Evolutionary conservation across 92 coral and sea anemone species (phyloP), one percentile per base, ranked within the genome.

Genomic region (Porites evermanni): DNA sequence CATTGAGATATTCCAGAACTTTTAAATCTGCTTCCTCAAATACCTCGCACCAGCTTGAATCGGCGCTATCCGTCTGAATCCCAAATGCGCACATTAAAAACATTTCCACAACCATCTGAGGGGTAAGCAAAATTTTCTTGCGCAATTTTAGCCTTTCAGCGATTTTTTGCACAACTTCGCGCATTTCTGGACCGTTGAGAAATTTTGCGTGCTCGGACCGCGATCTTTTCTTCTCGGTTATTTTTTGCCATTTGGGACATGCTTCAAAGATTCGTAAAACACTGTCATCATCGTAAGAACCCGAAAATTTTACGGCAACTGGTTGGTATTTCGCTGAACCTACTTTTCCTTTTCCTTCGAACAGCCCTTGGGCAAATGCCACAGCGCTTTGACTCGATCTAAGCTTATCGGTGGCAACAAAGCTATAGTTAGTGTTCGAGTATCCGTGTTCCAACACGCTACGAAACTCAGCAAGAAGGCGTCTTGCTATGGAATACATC

Each of bases 351-450:
- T 67, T 87, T 24, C 93, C 98, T 75, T 96, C 98, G 53, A 96
- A 96, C 20, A 94, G 86, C 6, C 98, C 98, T 70, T 94, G 92
- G 21, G 98, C 98, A 74, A 96, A 96, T 4, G 98, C 95, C 13
- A 86, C 84, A 5, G 98, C 98, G 47, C 98, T 96, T 83, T 95
- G 94, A 6, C 92, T 93, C 6, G 96, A 92, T 29, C 98, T 88
- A 73, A 90, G 87, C 72, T 92, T 94, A 69, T 83, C 98, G 19
- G 96, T 96, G 44, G 96, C 76, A 50, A 94, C 88, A 38, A 96
- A 96, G 78, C 91, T 87, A 89, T 94, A 96, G 66, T 87, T 88
- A 12, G 69, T 65, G 61, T 94, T 96, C 44, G 98, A 96, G 78
- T 96, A 96, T 29, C 80, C 78, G 19, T 87, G 84, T 0, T 83